These are phyloP conservation scores for Porites lobata DNA, from an alignment of 92 coral and sea anemone species.

Conservation along the genomic window DNA sequence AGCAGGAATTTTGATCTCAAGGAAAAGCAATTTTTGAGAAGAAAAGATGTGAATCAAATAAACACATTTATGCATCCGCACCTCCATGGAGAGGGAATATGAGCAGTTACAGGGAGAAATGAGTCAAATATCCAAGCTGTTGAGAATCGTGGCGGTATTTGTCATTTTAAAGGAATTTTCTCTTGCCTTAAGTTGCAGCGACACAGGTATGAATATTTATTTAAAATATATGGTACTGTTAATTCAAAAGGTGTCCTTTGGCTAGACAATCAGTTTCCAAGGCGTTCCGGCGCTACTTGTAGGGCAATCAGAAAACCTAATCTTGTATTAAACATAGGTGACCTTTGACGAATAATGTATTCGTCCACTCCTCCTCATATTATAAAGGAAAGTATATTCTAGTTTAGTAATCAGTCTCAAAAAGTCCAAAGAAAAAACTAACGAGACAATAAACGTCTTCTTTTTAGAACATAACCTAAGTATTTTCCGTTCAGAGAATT, in stretches of 20 bases:
- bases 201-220: slow-evolving; percentile 24
- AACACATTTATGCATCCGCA: not conserved
- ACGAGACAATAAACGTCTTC: too few relatives aligned
- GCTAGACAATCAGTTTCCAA: not conserved
- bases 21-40: not conserved
- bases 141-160: not conserved
- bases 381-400: too few relatives aligned
- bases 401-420: too few relatives aligned
- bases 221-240: not conserved
- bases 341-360: too few relatives aligned
- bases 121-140: not conserved
- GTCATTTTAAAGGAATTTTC: not conserved
- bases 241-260: not conserved
- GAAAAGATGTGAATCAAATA: not conserved
- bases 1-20: not conserved
- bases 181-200: slow-evolving; percentile 19
- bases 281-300: too few relatives aligned
- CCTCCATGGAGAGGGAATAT: not conserved
- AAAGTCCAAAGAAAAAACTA: too few relatives aligned
- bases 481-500: too few relatives aligned
- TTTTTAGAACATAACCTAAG: too few relatives aligned
- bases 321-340: too few relatives aligned
- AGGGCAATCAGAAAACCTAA: too few relatives aligned
- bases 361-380: too few relatives aligned
- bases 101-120: not conserved